Evolutionary conservation across 2,888 invertebrate genomes (phyloP), one percentile per base, ranked within the genome.

Genomic region (Amphimallon solstitiale): DNA sequence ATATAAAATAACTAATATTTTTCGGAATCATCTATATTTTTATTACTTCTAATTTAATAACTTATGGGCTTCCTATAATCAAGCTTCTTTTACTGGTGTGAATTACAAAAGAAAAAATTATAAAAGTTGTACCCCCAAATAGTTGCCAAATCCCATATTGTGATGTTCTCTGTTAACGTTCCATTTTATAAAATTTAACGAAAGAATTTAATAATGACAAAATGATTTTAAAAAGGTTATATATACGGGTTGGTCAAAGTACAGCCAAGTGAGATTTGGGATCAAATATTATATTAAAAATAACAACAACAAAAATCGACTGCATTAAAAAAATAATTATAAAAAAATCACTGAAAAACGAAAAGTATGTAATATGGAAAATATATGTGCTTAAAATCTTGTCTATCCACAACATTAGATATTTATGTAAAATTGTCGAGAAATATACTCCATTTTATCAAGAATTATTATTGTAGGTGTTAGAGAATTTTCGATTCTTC

Each of bases 241-340:
- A 46, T 29, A 21, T 54, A 67, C 63, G 65, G 65, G 66, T 66
- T 69, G 68, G 65, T 61, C 59, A 65, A 65, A 65, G 49, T 63
- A 48, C 66, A 69, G 69, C 67, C 66, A 71, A 71, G 72, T 71
- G 72, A 72, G 72, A 72, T 68, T 66, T 66, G 72, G 72, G 72
- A 72, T 70, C 72, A 72, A n/a, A 72, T 63, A 48, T 71, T 69
- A n/a, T n/a, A 68, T 64, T 70, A 66, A 67, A 67, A 69, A 46
- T 29, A 29, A 29, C 29, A 29, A n/a, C 5, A 29, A 29, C 5
- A 29, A 38, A 38, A 56, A 64, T 38, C 37, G 62, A 45, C 54
- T 56, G 64, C 35, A 64, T 54, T 56, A 54, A 35, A 62, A 48
- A 48, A 48, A 54, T 19, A 37, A 54, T n/a, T n/a, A n/a, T n/a